Evolutionary conservation across 2,888 invertebrate genomes (phyloP).

Genomic region (Drepana falcataria): DNA sequence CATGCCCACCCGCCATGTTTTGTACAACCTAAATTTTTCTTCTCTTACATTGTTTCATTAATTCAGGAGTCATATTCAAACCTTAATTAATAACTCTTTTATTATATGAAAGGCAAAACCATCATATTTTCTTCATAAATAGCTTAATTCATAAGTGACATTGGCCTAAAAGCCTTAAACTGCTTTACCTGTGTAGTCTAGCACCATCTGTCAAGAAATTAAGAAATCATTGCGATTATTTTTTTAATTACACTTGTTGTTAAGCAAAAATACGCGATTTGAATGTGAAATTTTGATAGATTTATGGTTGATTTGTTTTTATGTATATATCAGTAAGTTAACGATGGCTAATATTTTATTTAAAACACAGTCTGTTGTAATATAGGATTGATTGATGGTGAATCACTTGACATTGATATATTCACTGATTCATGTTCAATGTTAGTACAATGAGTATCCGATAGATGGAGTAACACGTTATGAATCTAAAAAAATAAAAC

Average conservation of each 20-base stretch:
- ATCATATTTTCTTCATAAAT: not conserved
- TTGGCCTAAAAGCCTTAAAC: slow-evolving; percentile 48
- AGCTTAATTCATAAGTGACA: slow-evolving; percentile 1
- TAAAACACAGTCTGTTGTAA: too few species aligned
- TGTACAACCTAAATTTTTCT: slow-evolving; percentile 34
- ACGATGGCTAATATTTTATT: not conserved
- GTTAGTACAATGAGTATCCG: not conserved
- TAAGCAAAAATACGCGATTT: not conserved
- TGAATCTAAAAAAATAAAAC: not conserved
- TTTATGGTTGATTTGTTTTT: not conserved
- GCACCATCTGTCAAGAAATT: slow-evolving; percentile 39
- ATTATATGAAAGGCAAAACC: not conserved
- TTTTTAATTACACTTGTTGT: not conserved
- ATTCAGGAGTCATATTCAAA: not conserved
- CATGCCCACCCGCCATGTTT: slow-evolving; percentile 50
- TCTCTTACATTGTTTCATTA: not conserved
- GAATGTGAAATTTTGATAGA: not conserved
- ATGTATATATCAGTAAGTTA: not conserved
- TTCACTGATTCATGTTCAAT: too few species aligned
- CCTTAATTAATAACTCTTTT: not conserved
- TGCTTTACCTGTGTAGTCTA: slow-evolving; percentile 33
- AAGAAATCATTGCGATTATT: not conserved
- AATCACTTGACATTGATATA: too few species aligned
- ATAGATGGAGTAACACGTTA: not conserved
- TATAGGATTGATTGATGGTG: too few species aligned